These are phyloP conservation scores for Urophycis tenuis DNA, from an alignment of 2,797 vertebrate genomes.

Conservation along the genomic window DNA sequence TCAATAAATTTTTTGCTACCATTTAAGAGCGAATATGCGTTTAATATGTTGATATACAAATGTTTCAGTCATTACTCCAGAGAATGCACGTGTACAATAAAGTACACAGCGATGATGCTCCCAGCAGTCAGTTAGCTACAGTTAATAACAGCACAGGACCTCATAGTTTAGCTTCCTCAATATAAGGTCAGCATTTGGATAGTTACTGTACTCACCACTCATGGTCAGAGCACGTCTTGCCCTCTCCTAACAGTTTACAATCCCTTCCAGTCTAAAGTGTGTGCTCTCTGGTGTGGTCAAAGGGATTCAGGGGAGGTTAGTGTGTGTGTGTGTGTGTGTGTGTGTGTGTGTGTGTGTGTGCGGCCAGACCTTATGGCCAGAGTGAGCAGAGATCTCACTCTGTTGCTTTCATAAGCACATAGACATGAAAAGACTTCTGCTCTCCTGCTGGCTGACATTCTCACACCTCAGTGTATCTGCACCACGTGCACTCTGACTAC, in stretches of 20 bases:
- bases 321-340: conserved; percentile 6
- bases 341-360: conserved; percentile 19
- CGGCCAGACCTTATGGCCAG: conserved; percentile 18
- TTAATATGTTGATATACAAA: not conserved
- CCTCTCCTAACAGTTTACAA: conserved; percentile 17
- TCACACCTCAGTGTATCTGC: conserved; percentile 23
- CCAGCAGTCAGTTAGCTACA: not conserved
- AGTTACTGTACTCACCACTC: conserved; percentile 62
- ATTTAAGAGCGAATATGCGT: not conserved
- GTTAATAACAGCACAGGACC: no score
- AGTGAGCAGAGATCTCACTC: conserved; percentile 33
- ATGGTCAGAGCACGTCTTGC: conserved; percentile 44
- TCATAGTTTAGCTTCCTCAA: not conserved
- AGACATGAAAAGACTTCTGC: conserved; percentile 63
- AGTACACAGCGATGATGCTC: no score
- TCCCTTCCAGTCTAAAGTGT: conserved; percentile 21
- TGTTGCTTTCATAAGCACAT: conserved; percentile 46
- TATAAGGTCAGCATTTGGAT: not conserved
- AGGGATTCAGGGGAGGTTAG: conserved; percentile 9
- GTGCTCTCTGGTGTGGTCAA: conserved; percentile 7
- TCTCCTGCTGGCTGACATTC: conserved; percentile 58
- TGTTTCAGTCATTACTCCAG: not conserved
- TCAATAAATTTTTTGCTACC: not conserved
- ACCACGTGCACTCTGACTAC: conserved; percentile 11
- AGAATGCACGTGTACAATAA: no score